Base-by-base conservation (phyloP, 2,888 invertebrate species). In the Leptopilina myrica region DNA sequence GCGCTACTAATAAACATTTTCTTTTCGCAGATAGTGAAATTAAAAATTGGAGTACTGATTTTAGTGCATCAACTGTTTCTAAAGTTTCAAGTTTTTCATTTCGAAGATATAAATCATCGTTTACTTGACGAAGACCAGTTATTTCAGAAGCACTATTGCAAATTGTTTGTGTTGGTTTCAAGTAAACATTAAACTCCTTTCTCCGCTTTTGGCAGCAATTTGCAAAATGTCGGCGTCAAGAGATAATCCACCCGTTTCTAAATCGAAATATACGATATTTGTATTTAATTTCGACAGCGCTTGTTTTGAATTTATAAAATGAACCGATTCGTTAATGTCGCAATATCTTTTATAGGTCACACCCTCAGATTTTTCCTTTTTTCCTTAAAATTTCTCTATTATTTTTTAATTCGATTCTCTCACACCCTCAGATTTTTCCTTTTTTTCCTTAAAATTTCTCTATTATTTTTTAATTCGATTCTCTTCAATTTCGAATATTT, bases 281-380 rank as follows among this genome's bases (percentile, higher is more conserved):
- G 20, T 56, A 53, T 26, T 49, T 5, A 8, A 75, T 49, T 15
- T 73, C 4, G 8, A 26, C 59, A n/a, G n/a, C 12, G 14, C 9
- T 59, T 67, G 62, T 2, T 43, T 12, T 33, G 15, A 6, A 14
- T 43, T 14, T 15, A 46, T 73, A 75, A 64, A 33, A 65, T 66
- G 76, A 73, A 14, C 12, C 20, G 20, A 20, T 77, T 40, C n/a
- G 9, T 66, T 66, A n/a, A 65, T 77, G 43, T 66, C 64, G 49
- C 56, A 53, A 77, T 77, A 76, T n/a, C 12, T 76, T 78, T 73
- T n/a, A 66, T 80, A 80, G 8, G 75, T 79, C 15, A 80, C 1
- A n/a, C 79, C 79, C 77, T 82, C 81, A 11, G 20, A 12, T 64
- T 69, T 76, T 76, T 81, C 82, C 82, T 15, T 79, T 82, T 33